A percentile compares a stretch with the other conserved stretches of the same genome.
Conservation (phyloP, 2,888 invertebrate genomes). For the Aspidapion aeneum region DNA sequence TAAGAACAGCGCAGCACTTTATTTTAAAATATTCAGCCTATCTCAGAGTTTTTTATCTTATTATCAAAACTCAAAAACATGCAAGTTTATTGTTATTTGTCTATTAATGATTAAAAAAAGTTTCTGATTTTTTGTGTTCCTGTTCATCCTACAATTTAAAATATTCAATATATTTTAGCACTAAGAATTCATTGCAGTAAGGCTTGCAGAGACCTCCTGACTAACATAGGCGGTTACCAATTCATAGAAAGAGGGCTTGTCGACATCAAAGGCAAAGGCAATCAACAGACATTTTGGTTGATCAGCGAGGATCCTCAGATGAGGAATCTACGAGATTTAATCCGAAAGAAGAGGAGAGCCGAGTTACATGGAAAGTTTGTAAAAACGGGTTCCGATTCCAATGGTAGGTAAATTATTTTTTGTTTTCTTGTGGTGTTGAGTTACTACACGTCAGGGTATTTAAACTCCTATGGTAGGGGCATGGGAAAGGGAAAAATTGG, state of each 20-base stretch:
- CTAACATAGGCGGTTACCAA: constrained; percentile 73
- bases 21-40: too few relatives aligned
- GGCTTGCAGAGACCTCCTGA: constrained; percentile 66
- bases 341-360: constrained; percentile 51
- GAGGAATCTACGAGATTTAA: constrained; percentile 54
- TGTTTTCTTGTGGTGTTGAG: too few relatives aligned
- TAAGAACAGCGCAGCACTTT: too few relatives aligned
- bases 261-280: constrained; percentile 81
- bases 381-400: constrained; percentile 34
- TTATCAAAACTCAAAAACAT: too few relatives aligned
- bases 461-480: too few relatives aligned
- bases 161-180: constrained; percentile 55
- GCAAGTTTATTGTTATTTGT: too few relatives aligned
- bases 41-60: too few relatives aligned
- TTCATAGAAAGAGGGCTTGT: constrained; percentile 72
- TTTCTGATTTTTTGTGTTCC: too few relatives aligned
- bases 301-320: constrained; percentile 67
- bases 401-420: constrained; percentile 29
- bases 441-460: too few relatives aligned
- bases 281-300: constrained; percentile 80
- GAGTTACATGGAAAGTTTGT: constrained; percentile 38
- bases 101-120: too few relatives aligned
- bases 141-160: too few relatives aligned
- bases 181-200: constrained; percentile 80
- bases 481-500: too few relatives aligned